A percentile compares a stretch with the other conserved stretches of the same genome.
Evolutionary conservation across 2,797 vertebrate genomes (phyloP).

Genomic region (Eremophila alpestris): DNA sequence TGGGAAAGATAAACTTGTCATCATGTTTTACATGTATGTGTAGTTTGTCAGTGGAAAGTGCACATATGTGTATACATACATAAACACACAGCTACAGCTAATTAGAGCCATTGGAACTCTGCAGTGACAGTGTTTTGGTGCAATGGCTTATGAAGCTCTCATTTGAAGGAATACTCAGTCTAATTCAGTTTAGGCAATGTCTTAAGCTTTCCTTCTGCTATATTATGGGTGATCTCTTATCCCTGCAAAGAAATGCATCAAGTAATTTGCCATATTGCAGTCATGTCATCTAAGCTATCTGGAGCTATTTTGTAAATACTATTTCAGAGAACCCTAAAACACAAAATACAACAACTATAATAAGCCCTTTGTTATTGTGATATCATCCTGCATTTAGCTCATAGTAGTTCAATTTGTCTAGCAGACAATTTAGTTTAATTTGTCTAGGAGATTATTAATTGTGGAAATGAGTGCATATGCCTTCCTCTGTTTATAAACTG

Average conservation of each 20-base stretch:
- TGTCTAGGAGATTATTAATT: not conserved
- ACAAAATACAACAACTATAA: not conserved
- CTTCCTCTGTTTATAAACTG: slow-evolving; percentile 17
- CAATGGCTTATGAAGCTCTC: not conserved
- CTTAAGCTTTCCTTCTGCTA: not conserved
- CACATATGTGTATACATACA: not conserved
- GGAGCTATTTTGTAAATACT: not conserved
- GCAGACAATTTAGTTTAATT: not conserved
- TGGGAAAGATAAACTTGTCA: not conserved
- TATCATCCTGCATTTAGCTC: not conserved
- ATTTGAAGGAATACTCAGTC: not conserved
- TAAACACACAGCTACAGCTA: not conserved
- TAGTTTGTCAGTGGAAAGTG: not conserved
- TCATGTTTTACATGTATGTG: not conserved
- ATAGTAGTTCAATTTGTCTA: not conserved
- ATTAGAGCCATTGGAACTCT: not conserved
- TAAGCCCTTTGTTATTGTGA: not conserved
- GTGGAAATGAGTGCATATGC: not conserved
- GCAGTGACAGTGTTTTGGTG: not conserved
- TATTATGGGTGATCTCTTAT: not conserved
- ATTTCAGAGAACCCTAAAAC: not conserved
- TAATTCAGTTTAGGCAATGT: not conserved
- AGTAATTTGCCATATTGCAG: not conserved
- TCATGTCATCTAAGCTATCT: not conserved
- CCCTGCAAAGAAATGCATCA: not conserved